A percentile compares a stretch with the other conserved stretches of the same genome.
Evolutionary conservation across 2,113 vertebrate species (phyloP).

Genomic region (Caracal caracal): DNA sequence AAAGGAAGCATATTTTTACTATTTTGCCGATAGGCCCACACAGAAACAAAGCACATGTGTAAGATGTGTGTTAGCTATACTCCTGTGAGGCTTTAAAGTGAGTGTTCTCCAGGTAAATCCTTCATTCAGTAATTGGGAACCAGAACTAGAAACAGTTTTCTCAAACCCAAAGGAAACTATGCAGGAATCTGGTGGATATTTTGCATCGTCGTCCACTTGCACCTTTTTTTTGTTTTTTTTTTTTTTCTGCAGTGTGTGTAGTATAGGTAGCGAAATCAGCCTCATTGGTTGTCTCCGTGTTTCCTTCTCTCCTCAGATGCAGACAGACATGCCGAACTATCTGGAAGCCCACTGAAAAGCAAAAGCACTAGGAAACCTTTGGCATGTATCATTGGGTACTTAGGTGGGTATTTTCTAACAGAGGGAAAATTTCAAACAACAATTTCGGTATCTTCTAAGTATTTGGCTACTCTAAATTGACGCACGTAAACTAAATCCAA

Average conservation of each 20-base stretch:
- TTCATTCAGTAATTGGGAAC: neutral
- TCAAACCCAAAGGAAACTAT: neutral
- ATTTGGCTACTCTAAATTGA: neutral
- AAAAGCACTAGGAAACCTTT: slow-evolving; percentile 94
- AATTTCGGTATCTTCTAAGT: neutral
- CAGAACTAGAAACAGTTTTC: neutral
- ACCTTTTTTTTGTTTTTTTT: slow-evolving; percentile 43
- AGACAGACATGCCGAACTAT: slow-evolving; percentile 93
- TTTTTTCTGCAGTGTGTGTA: neutral
- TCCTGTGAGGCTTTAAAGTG: neutral
- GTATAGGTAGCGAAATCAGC: neutral
- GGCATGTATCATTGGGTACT: slow-evolving; percentile 95
- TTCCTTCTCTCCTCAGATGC: slow-evolving; percentile 91
- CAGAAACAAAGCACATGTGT: neutral
- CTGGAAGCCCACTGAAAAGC: slow-evolving; percentile 92
- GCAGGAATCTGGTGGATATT: neutral
- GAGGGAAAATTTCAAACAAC: neutral
- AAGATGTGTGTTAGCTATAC: neutral
- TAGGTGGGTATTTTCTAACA: slow-evolving; percentile 89
- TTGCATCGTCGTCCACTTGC: neutral
- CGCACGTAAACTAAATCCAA: neutral
- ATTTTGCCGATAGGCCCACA: neutral
- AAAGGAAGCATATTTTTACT: neutral
- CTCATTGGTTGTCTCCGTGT: slow-evolving; percentile 62
- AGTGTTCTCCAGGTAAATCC: neutral